Evolutionary conservation across 2,888 invertebrate genomes (phyloP), one percentile per base, ranked within the genome.

Genomic region (Habrosyne pyritoides): DNA sequence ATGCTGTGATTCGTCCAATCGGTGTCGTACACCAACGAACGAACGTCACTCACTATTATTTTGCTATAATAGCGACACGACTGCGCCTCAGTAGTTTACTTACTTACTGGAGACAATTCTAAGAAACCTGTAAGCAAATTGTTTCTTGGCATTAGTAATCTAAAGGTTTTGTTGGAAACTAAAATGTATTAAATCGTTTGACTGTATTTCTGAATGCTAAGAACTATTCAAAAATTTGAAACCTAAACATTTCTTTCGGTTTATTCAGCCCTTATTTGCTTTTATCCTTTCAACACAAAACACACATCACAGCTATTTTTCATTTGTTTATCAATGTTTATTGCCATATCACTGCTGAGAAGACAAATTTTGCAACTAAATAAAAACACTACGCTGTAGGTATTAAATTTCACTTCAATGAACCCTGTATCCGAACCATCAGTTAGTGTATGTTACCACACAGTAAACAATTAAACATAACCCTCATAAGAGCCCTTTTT

Each of bases 31-130:
- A 53, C 55, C 59, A 57, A 73, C 72, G 73, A 36, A 36, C 36
- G 36, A 36, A 36, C 36, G 36, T 36, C 36, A 33, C 12, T 77
- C 78, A 79, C 72, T 65, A 59, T 72, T 73, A 77, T 80, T 77
- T 81, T 71, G 74, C 73, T 66, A 77, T 77, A 73, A 74, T 67
- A 71, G 49, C 67, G 73, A 69, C 58, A 74, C 69, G 69, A 70
- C 76, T 73, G 75, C 78, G 79, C 82, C 78, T 73, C 77, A 72
- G 69, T 67, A 71, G 66, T 73, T 72, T 67, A 71, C 71, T 73
- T 76, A 75, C 78, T 77, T 78, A 74, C 73, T 69, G 70, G 72
- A 71, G 75, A 77, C 72, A 70, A 70, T 87, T 87, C 86, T 71
- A 54, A 80, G 87, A 86, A 83, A 68, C 59, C 59, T 53, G 59